Evolutionary conservation across 1,140 invertebrate species (phyloP), one percentile per base, ranked within the genome.

Genomic region (Achatina immaculata): DNA sequence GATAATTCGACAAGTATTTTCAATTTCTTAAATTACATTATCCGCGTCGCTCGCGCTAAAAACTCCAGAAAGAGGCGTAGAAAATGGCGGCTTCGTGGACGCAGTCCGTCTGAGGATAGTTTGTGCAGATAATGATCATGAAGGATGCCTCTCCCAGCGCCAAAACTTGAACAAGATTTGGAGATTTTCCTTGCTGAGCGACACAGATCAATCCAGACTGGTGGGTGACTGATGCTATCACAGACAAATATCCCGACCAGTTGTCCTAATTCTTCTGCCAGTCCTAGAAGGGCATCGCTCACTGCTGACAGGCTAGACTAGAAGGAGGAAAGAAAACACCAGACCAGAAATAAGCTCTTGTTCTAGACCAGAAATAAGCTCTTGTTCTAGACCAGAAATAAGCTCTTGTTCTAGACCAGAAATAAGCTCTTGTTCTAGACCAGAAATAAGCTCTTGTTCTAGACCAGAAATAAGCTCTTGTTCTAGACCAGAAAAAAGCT

Each of bases 21-120:
- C 71, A 73, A 73, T 73, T 73, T 73, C 40, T 51, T 73, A 43
- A 73, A 73, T 73, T 73, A 73, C 71, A 51, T 73, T 73, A 51
- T 21, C 43, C 42, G 38, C 7, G 42, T 48, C 43, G 48, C 43
- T 11, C 7, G 38, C 28, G 24, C 43, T 73, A 38, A 42, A 69
- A 42, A 42, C 36, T 1, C 19, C 9, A 16, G 31, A 19, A 4
- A 19, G 3, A 28, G n/a, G 2, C 4, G 58, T 31, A 34, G 9
- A 31, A 16, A n/a, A 31, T 62, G 6, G n/a, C n/a, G 58, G 28
- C 58, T 62, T 62, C 31, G 11, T n/a, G 4, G 28, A 31, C 1
- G 58, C 58, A 31, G 28, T 28, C 16, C 58, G 40, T 21, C 16
- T 68, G 34, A 38, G 40, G 66, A 43, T 40, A 38, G 40, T 51